Percentiles rank a stretch among this genome's conserved stretches.
These are phyloP conservation scores for Macaca mulatta DNA, from an alignment of 2,113 vertebrate genomes.

Conservation along the genomic window DNA sequence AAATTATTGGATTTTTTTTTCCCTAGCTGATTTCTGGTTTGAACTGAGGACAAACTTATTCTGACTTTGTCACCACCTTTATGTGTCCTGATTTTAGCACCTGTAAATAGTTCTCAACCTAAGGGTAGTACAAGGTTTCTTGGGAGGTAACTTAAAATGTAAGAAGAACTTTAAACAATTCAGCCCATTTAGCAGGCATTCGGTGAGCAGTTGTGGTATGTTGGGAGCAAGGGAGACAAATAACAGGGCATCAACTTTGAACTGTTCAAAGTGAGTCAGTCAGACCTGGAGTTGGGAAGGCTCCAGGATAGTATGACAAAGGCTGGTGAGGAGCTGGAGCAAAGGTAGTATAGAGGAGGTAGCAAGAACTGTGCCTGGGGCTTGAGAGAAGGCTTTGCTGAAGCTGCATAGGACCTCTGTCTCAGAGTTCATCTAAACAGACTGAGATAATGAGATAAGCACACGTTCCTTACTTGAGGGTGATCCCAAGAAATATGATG, in stretches of 20 bases:
- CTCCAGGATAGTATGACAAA: neutral
- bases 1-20: neutral
- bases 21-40: neutral
- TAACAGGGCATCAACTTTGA: neutral
- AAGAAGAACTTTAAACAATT: neutral
- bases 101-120: neutral
- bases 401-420: neutral
- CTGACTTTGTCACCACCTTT: neutral
- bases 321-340: neutral
- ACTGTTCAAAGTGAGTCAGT: neutral
- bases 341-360: neutral
- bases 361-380: neutral
- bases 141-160: neutral
- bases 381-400: neutral
- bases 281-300: neutral
- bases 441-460: neutral
- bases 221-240: neutral
- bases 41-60: neutral
- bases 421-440: neutral
- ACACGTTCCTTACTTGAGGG: neutral
- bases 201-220: neutral
- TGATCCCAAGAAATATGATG: neutral
- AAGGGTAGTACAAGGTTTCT: neutral
- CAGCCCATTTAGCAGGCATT: neutral
- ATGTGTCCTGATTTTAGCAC: conserved; percentile 11